Evolutionary conservation across 2,888 invertebrate genomes (phyloP), one percentile per base, ranked within the genome.

Genomic region (Torymus auratus): DNA sequence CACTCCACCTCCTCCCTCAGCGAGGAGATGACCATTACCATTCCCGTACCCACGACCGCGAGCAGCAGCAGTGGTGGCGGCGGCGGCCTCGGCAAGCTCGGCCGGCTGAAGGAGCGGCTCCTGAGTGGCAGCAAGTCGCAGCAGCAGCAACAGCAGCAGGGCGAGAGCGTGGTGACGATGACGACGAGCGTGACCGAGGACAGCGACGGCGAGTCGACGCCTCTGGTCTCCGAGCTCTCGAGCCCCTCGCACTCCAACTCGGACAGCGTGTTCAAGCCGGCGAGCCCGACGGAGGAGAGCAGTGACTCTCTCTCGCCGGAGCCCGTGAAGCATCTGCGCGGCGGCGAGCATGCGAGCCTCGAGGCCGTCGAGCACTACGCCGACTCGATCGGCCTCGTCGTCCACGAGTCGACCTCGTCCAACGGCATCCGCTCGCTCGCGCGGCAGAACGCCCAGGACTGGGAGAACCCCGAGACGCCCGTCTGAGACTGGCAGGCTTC

Each of bases 171-270:
- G 5, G 41, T 41, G 7, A 1, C 41, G 41, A 41, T 41, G 1
- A 67, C 41, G 15, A 14, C 84, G 4, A 69, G 23, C 14, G 0
- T 4, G 1, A 15, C 80, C 11, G 84, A 88, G 60, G 89, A 90
- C 82, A 92, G 93, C 88, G 94, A 94, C 87, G 95, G 95, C 88
- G 95, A 95, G 87, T 93, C 93, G 84, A 94, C 95, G 2, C 94
- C 94, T 78, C 92, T 95, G 81, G 94, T 95, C 10, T 92, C 92
- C 11, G 91, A 92, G 82, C 85, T 91, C 76, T 89, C 91, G 5
- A 91, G 91, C 0, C 91, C 89, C 0, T 14, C 68, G 56, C 68
- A 79, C 62, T 75, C 78, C 15, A 72, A 28, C 65, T 87, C 88
- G 0, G 89, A 89, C 41, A 87, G 85, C 15, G 87, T 87, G 14